Percentiles rank a stretch among this genome's conserved stretches.
Evolutionary conservation across 2,888 invertebrate species (phyloP).

Genomic region (Synergus laeviventris): DNA sequence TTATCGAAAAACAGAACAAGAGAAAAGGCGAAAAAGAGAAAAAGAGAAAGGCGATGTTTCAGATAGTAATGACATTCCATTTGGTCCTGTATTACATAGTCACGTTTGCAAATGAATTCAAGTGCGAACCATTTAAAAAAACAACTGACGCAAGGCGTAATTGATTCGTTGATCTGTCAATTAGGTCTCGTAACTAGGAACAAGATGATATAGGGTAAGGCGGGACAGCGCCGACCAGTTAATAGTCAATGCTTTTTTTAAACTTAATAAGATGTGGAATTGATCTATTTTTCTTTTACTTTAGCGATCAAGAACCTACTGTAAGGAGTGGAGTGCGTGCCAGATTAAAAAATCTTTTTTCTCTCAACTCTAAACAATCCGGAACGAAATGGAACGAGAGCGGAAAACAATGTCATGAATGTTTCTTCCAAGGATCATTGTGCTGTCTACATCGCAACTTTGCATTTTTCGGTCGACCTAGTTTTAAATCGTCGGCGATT

Average conservation of each 20-base stretch:
- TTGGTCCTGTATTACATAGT: background rate
- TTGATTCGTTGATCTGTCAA: constrained; percentile 8
- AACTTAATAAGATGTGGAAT: too few species aligned
- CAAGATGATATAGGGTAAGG: too few species aligned
- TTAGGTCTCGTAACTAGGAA: background rate
- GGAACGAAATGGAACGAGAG: background rate
- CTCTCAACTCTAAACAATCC: background rate
- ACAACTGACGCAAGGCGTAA: background rate
- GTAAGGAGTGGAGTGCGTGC: background rate
- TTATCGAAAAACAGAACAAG: constrained; percentile 9
- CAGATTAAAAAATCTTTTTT: background rate
- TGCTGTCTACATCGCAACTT: background rate
- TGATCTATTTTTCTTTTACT: too few species aligned
- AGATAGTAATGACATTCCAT: constrained; percentile 14
- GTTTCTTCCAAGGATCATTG: constrained; percentile 1
- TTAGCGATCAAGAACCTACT: background rate
- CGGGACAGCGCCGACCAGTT: too few species aligned
- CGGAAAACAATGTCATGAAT: constrained; percentile 8
- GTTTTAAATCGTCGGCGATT: background rate
- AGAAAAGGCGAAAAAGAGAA: constrained; percentile 11
- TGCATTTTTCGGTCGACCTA: constrained; percentile 26
- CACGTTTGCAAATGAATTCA: constrained; percentile 7
- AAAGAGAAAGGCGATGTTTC: constrained; percentile 19
- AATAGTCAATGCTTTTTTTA: too few species aligned
- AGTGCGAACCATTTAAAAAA: constrained; percentile 13